A percentile compares a stretch with the other conserved stretches of the same genome.
phyloP scores from a whole-genome alignment of 2,888 invertebrate species.

The Acrobasis repandana region DNA sequence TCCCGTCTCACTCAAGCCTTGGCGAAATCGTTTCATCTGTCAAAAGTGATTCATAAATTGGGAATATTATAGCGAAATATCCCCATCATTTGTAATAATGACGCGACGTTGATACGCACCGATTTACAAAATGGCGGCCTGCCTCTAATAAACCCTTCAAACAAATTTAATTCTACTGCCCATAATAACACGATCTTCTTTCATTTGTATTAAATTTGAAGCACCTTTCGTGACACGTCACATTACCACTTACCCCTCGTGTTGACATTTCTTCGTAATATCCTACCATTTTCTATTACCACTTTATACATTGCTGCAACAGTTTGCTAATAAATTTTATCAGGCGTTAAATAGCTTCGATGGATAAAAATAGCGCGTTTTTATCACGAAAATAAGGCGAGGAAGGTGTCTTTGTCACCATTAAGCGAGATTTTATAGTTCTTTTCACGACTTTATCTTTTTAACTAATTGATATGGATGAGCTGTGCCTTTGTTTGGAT shows the following conservation, averaged over 20 bases:
- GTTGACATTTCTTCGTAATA: constrained; percentile 47
- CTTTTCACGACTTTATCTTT: constrained; percentile 57
- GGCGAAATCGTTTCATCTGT: constrained; percentile 20
- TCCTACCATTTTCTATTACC: constrained; percentile 33
- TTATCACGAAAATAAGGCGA: constrained; percentile 35
- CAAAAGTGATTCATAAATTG: constrained; percentile 25
- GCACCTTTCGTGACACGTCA: constrained; percentile 36
- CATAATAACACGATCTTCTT: constrained; percentile 20
- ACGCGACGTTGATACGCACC: constrained; percentile 44
- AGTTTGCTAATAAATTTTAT: constrained; percentile 36
- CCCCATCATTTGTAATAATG: constrained; percentile 50
- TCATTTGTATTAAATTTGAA: constrained; percentile 23
- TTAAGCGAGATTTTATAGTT: constrained; percentile 50
- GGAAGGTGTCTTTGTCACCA: constrained; percentile 40
- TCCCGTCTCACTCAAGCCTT: constrained; percentile 5
- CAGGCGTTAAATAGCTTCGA: constrained; percentile 39
- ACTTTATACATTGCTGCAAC: constrained; percentile 45
- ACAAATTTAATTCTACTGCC: constrained; percentile 22
- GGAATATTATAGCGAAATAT: constrained; percentile 28
- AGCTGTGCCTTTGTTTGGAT: constrained; percentile 33
- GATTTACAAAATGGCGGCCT: constrained; percentile 44
- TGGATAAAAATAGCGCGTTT: constrained; percentile 35
- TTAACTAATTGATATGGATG: constrained; percentile 60
- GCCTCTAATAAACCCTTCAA: constrained; percentile 4
- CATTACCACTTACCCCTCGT: constrained; percentile 40